phyloP scores from a whole-genome alignment of 2,113 vertebrate genomes.

The Halichoerus grypus region DNA sequence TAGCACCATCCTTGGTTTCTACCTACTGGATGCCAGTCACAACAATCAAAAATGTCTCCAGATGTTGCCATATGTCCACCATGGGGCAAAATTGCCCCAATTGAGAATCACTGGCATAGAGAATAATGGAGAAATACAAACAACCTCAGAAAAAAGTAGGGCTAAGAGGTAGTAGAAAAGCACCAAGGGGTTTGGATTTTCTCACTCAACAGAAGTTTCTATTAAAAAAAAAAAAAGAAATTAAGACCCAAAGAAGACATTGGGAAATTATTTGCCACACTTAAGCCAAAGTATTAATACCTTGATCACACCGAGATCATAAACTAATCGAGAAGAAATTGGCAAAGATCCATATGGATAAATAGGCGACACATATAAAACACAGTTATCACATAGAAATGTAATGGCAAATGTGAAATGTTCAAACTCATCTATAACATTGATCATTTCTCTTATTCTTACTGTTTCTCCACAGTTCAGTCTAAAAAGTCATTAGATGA shows the following conservation, averaged over 20 bases:
- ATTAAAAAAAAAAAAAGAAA: neutral
- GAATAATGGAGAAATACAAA: neutral
- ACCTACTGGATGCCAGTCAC: neutral
- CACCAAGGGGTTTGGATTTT: neutral
- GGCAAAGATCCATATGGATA: neutral
- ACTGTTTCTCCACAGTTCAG: neutral
- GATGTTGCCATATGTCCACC: neutral
- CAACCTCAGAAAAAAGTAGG: neutral
- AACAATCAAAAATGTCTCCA: neutral
- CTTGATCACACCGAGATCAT: neutral
- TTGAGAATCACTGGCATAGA: neutral
- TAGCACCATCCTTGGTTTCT: neutral
- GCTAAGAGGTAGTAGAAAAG: neutral
- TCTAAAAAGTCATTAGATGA: neutral
- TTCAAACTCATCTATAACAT: neutral
- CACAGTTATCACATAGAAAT: neutral
- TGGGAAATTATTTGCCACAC: neutral
- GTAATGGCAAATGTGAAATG: neutral
- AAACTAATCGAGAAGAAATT: neutral
- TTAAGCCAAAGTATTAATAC: neutral
- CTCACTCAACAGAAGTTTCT: neutral
- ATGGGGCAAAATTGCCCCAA: neutral
- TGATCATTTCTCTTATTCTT: neutral
- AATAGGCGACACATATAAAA: neutral
- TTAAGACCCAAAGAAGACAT: neutral